phyloP scores from a whole-genome alignment of 2,113 vertebrate genomes.

The Typhlomys cinereus region DNA sequence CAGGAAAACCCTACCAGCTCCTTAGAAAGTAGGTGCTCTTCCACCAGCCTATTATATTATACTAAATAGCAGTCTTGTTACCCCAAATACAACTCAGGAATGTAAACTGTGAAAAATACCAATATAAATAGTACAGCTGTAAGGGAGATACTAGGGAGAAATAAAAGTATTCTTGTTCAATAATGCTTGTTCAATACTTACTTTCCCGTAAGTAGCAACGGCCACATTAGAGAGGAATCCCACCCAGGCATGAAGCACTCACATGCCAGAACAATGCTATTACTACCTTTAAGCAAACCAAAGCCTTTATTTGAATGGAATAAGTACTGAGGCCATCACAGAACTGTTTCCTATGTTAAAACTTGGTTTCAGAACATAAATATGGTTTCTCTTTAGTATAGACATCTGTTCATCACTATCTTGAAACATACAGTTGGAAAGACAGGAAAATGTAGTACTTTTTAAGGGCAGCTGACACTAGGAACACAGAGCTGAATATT shows the following conservation, averaged over 20 bases:
- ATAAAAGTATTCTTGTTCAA: constrained; percentile 28
- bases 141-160: neutral
- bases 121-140: constrained; percentile 45
- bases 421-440: constrained; percentile 49
- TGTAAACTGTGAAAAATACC: constrained; percentile 66
- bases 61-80: constrained; percentile 66
- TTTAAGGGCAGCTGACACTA: constrained; percentile 5
- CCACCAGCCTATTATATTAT: constrained; percentile 56
- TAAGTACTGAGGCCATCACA: neutral
- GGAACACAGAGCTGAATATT: constrained; percentile 23
- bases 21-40: constrained; percentile 62
- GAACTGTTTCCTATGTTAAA: constrained; percentile 49
- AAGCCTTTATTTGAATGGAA: constrained; percentile 68
- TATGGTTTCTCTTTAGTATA: constrained; percentile 38
- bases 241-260: constrained; percentile 44
- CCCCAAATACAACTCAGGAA: constrained; percentile 50
- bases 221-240: constrained; percentile 43
- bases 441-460: constrained; percentile 55
- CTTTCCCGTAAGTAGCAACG: constrained; percentile 61
- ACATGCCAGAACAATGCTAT: constrained; percentile 52
- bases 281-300: constrained; percentile 65
- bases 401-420: constrained; percentile 67
- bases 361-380: constrained; percentile 44
- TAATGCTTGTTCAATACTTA: constrained; percentile 71
- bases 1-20: constrained; percentile 77